Percentiles rank a stretch among this genome's conserved stretches.
Evolutionary conservation across 2,888 invertebrate species (phyloP).

Genomic region (Perithous albicinctus): DNA sequence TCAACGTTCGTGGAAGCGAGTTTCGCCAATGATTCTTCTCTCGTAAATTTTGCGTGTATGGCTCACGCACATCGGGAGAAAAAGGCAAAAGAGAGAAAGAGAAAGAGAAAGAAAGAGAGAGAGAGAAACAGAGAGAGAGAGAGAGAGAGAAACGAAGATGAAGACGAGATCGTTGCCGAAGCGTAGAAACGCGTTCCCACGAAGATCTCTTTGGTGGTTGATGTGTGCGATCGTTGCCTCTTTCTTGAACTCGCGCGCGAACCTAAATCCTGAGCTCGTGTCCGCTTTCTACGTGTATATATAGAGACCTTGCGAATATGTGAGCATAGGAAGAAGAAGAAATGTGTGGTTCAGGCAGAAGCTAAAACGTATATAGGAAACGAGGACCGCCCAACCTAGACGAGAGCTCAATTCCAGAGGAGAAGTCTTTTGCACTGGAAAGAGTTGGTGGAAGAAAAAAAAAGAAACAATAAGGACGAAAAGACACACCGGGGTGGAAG

Average conservation of each 20-base stretch:
- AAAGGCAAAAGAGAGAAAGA: background rate
- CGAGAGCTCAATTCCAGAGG: background rate
- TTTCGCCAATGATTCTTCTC: slow-evolving; percentile 53
- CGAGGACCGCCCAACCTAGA: background rate
- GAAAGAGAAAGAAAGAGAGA: background rate
- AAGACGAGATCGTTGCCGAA: slow-evolving; percentile 49
- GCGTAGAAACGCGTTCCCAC: slow-evolving; percentile 72
- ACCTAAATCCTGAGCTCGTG: slow-evolving; percentile 41
- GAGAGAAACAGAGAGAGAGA: background rate
- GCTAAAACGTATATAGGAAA: background rate
- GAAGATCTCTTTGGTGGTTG: slow-evolving; percentile 61
- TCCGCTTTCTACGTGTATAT: slow-evolving; percentile 14
- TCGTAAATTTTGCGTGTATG: slow-evolving; percentile 64
- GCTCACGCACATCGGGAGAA: slow-evolving; percentile 53
- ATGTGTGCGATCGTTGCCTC: slow-evolving; percentile 65
- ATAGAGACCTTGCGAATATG: slow-evolving; percentile 12
- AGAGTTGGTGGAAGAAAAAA: background rate
- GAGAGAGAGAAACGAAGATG: background rate
- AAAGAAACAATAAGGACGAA: background rate
- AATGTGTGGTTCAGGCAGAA: background rate
- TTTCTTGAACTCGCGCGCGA: slow-evolving; percentile 53
- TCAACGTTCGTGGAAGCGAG: slow-evolving; percentile 65
- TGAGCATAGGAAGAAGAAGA: slow-evolving; percentile 23
- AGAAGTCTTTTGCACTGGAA: background rate
- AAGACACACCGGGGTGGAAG: background rate